These are phyloP conservation scores for Gadus macrocephalus DNA, from an alignment of 2,113 vertebrate species.

Conservation along the genomic window DNA sequence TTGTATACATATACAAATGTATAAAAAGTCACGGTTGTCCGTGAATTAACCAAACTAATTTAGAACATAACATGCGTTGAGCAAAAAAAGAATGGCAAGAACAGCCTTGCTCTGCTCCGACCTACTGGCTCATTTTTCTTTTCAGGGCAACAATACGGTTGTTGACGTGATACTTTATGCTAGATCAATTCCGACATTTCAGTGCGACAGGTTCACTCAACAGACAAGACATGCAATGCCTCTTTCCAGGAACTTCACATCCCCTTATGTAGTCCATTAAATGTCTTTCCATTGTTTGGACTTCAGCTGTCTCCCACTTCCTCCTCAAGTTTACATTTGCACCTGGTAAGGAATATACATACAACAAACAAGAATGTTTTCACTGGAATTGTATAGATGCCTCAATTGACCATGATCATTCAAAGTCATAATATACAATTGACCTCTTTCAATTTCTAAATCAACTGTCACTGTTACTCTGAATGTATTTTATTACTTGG, in stretches of 20 bases:
- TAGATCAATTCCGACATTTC: slow-evolving; percentile 7
- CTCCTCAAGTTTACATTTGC: not conserved
- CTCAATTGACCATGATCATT: no score
- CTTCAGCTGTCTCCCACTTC: not conserved
- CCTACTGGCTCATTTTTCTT: not conserved
- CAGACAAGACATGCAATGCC: slow-evolving; percentile 1
- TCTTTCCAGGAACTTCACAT: slow-evolving; percentile 1
- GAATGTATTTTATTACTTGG: no score
- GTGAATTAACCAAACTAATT: no score
- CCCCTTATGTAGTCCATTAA: not conserved
- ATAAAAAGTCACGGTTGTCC: no score
- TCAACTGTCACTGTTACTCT: no score
- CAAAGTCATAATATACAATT: no score
- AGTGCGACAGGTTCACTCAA: not conserved
- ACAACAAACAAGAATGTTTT: not conserved
- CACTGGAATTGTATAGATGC: no score
- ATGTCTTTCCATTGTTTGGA: not conserved
- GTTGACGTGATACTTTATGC: not conserved
- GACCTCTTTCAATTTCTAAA: no score
- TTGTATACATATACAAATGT: no score
- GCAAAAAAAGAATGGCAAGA: no score
- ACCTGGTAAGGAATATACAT: not conserved
- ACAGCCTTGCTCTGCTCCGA: no score
- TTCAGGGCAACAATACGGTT: slow-evolving; percentile 4
- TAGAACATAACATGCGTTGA: no score